Conservation (phyloP, 2,888 invertebrate genomes). For the Sphecodes monilicornis region DNA sequence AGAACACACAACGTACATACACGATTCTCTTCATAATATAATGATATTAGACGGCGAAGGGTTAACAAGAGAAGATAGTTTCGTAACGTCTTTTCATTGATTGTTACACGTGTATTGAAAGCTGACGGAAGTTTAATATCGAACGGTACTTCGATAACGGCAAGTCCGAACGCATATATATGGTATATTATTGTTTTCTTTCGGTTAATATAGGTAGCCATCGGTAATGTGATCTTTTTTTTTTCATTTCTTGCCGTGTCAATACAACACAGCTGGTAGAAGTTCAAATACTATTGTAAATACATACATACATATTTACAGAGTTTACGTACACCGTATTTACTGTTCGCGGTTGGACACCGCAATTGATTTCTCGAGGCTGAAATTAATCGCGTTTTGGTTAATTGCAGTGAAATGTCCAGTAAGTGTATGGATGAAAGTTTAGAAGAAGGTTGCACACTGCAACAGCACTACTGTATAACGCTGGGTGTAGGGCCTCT, state of each 20-base stretch:
- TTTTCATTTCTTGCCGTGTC: not conserved
- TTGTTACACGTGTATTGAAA: not conserved
- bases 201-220: not conserved
- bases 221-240: not conserved
- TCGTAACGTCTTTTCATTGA: not conserved
- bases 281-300: too few relatives aligned
- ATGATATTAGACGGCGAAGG: not conserved
- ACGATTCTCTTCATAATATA: not conserved
- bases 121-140: not conserved
- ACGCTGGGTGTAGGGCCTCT: slow-evolving; percentile 99
- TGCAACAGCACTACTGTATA: slow-evolving; percentile 86
- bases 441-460: slow-evolving; percentile 79
- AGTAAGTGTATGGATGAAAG: slow-evolving; percentile 80
- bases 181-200: not conserved
- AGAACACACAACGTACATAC: not conserved
- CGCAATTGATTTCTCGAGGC: not conserved
- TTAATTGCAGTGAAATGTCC: slow-evolving; percentile 80
- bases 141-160: not conserved
- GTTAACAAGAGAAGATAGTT: not conserved
- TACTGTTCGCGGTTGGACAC: not conserved
- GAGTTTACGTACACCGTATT: not conserved
- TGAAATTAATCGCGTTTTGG: not conserved
- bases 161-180: not conserved
- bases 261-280: not conserved
- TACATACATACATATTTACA: too few relatives aligned